Evolutionary conservation across 2,797 vertebrate species (phyloP), one percentile per base, ranked within the genome.

Genomic region (Onychomys arenicola): DNA sequence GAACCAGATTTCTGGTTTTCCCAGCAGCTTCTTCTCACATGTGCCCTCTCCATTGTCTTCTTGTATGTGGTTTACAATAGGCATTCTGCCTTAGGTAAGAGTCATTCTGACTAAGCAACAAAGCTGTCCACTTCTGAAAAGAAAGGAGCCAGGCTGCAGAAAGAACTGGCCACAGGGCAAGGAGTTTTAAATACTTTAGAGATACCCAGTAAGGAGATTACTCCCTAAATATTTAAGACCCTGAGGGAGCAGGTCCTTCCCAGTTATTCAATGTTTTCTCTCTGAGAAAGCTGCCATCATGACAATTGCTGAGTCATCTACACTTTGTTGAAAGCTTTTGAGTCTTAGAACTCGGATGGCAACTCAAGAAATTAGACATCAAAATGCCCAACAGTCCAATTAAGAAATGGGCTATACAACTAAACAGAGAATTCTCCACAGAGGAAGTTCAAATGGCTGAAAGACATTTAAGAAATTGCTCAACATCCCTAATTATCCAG

Each of bases 101-200:
- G 89, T 96, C 67, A 90, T 96, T 97, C 96, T 97, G 92, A 98
- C 97, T 97, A 98, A 97, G 69, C 92, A 94, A 91, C 96, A 98
- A 98, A 95, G 82, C 83, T 96, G 93, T 57, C 37, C 81, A 91
- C 93, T 93, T 96, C 76, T 95, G 94, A 94, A 77, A 96, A 95
- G 63, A 69, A 97, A 96, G 78, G 55, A 93, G 77, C 75, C 78
- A 87, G 76, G 29, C 67, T 89, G n/a, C 32, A 13, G 43, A 82
- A 32, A 94, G 61, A 95, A 85, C 8, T 96, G 65, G 96, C 89
- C 87, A 96, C 43, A 82, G 96, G 76, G 95, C 85, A 95, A 94
- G 76, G 73, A 91, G 89, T 86, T 93, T 93, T 90, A 85, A 98
- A 98, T 96, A 97, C 98, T 97, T 97, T 90, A 97, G 76, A 96